phyloP scores from a whole-genome alignment of 2,797 vertebrate species.

The Orestias chungarensis region DNA sequence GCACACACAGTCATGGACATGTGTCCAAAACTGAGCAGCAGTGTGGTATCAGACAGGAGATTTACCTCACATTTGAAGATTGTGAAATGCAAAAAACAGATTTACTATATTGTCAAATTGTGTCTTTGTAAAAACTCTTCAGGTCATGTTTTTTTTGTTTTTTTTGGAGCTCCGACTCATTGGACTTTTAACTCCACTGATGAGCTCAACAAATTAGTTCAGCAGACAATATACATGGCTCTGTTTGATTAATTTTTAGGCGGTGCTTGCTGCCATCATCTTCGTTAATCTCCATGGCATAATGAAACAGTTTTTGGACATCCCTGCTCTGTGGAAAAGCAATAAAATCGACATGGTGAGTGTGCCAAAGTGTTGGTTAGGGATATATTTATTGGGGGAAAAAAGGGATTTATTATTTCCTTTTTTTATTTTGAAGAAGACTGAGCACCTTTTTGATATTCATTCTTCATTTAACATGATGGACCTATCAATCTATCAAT shows the following conservation, averaged over 20 bases:
- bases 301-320: conserved; percentile 89
- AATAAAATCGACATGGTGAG: conserved; percentile 91
- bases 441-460: neutral
- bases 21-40: conserved; percentile 9
- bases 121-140: too few species aligned
- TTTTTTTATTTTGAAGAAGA: neutral
- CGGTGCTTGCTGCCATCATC: conserved; percentile 89
- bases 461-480: neutral
- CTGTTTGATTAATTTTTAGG: conserved; percentile 72
- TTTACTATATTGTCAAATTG: neutral
- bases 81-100: neutral
- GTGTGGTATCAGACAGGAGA: conserved; percentile 20
- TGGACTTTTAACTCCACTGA: neutral
- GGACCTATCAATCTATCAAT: neutral
- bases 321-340: conserved; percentile 85
- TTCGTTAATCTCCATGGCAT: conserved; percentile 93
- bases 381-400: neutral
- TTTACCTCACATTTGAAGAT: conserved; percentile 4
- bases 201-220: neutral
- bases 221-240: neutral
- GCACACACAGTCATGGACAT: neutral
- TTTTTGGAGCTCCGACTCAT: neutral
- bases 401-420: neutral
- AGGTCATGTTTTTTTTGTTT: neutral
- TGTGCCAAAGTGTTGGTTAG: neutral